phyloP scores from a whole-genome alignment of 1,140 invertebrate species.

The Hycleus cichorii region DNA sequence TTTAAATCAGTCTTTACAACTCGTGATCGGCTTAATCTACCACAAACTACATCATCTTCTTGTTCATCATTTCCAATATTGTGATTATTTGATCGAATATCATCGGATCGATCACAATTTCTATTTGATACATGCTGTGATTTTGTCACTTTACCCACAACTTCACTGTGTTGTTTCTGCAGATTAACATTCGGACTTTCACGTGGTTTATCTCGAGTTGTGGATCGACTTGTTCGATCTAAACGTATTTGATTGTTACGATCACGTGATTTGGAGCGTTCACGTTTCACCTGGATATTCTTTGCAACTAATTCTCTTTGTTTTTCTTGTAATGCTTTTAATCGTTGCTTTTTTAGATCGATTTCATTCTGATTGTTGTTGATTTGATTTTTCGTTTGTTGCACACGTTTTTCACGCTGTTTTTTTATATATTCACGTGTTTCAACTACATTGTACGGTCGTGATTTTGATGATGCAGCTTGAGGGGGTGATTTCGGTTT shows the following conservation, averaged over 20 bases:
- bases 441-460: constrained; percentile 30
- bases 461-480: constrained; percentile 18
- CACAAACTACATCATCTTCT: too few relatives aligned
- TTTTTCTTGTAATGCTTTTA: constrained; percentile 35
- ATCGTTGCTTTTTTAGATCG: constrained; percentile 33
- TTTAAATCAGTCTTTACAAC: too few relatives aligned
- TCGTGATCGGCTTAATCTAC: too few relatives aligned
- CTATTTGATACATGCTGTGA: too few relatives aligned
- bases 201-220: constrained; percentile 1
- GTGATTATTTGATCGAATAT: too few relatives aligned
- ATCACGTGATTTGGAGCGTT: constrained; percentile 24
- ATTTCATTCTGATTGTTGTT: constrained; percentile 19
- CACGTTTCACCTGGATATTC: constrained; percentile 29
- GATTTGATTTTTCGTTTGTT: constrained; percentile 21
- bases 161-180: too few relatives aligned
- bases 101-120: too few relatives aligned
- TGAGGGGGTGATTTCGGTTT: neutral
- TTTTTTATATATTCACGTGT: constrained; percentile 36
- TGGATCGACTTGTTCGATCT: constrained; percentile 2
- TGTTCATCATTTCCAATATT: too few relatives aligned
- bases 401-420: constrained; percentile 30
- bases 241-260: neutral
- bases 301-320: constrained; percentile 31
- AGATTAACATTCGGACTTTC: neutral
- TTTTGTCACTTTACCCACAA: too few relatives aligned